Percentiles rank a stretch among this genome's conserved stretches.
Evolutionary conservation across 2,888 invertebrate species (phyloP).

Genomic region (Drosophila subquinaria): DNA sequence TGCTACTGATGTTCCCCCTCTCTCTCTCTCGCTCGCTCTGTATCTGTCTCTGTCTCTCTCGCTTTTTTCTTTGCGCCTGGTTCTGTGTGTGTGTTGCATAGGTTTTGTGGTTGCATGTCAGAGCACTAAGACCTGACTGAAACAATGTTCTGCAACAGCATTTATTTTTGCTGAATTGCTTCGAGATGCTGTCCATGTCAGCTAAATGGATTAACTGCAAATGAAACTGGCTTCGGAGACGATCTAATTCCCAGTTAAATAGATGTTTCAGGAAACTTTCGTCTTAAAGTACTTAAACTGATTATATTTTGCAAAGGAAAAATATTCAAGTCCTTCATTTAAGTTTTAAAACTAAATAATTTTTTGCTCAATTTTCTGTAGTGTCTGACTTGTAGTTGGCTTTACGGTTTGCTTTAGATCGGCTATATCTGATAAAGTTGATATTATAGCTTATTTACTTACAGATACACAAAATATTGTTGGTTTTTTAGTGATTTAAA

Average conservation of each 20-base stretch:
- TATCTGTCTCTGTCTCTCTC: background rate
- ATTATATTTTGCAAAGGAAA: background rate
- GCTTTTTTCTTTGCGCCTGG: background rate
- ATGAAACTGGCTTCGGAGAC: constrained; percentile 16
- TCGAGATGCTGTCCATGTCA: constrained; percentile 20
- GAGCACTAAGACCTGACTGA: constrained; percentile 7
- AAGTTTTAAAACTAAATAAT: no score
- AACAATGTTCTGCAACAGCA: constrained; percentile 22
- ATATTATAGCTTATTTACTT: background rate
- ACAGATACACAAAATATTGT: background rate
- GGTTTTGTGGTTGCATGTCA: constrained; percentile 50
- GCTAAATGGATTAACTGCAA: constrained; percentile 17
- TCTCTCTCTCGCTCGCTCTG: no score
- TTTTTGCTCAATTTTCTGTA: no score
- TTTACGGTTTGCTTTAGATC: background rate
- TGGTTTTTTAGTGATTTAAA: background rate
- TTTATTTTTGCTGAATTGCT: constrained; percentile 17
- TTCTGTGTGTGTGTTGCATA: constrained; percentile 42
- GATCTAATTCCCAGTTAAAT: constrained; percentile 19
- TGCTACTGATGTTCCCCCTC: background rate
- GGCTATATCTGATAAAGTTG: background rate
- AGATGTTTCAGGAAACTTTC: background rate
- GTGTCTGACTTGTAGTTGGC: no score
- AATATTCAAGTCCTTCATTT: no score
- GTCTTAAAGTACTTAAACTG: background rate